Evolutionary conservation across 2,113 vertebrate species (phyloP).

Genomic region (Grus americana): DNA sequence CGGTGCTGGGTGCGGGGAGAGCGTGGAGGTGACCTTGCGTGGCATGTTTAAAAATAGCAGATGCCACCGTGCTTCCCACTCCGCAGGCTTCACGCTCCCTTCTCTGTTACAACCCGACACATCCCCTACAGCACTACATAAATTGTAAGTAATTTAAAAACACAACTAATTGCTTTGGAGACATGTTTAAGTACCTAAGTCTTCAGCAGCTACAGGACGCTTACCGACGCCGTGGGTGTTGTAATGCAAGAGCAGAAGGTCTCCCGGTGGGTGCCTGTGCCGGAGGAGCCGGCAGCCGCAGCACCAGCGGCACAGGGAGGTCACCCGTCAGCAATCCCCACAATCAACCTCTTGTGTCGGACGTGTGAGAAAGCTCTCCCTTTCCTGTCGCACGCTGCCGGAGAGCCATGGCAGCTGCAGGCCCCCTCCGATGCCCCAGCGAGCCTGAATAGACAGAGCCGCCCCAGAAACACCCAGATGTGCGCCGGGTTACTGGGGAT

Average conservation of each 20-base stretch:
- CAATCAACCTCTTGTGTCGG: conserved; percentile 52
- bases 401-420: conserved; percentile 33
- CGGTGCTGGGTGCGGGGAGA: accelerated
- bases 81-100: neutral
- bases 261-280: neutral
- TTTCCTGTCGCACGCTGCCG: conserved; percentile 66
- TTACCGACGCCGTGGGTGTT: neutral
- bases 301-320: neutral
- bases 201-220: neutral
- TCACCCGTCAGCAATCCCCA: conserved; percentile 29
- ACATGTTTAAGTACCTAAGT: neutral
- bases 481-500: neutral
- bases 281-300: neutral
- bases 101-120: neutral
- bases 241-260: conserved; percentile 22
- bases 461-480: conserved; percentile 51
- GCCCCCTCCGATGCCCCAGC: neutral
- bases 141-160: conserved; percentile 13
- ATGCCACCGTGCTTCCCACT: neutral
- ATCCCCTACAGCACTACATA: neutral
- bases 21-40: neutral
- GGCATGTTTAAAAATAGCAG: conserved; percentile 19
- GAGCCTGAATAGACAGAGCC: conserved; percentile 39
- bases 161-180: conserved; percentile 8
- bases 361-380: conserved; percentile 66